phyloP scores from a whole-genome alignment of 2,797 vertebrate genomes.

The Luscinia luscinia region DNA sequence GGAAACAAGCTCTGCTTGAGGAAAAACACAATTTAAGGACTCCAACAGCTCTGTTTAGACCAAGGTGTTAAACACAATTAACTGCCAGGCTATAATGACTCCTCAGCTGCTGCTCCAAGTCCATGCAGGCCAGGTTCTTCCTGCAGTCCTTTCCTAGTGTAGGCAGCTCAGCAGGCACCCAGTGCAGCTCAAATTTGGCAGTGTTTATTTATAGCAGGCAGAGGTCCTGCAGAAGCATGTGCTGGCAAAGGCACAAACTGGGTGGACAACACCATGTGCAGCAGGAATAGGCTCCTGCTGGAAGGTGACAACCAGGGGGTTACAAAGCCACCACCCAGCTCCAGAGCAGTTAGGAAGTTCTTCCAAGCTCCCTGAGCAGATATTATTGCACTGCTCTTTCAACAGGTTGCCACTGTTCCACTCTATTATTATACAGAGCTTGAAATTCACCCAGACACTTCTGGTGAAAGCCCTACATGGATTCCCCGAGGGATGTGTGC shows the following conservation, averaged over 20 bases:
- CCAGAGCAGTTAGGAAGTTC: background rate
- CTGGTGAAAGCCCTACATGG: background rate
- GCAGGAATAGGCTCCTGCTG: conserved; percentile 55
- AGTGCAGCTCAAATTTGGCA: conserved; percentile 71
- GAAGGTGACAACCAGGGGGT: conserved; percentile 21
- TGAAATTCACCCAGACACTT: background rate
- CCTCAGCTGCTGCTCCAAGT: background rate
- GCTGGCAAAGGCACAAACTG: conserved; percentile 77
- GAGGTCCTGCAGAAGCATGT: conserved; percentile 87
- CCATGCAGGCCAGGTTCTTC: background rate
- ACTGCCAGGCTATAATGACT: background rate
- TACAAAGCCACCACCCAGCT: background rate
- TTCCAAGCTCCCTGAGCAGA: background rate
- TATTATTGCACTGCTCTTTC: background rate
- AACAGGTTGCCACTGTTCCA: background rate
- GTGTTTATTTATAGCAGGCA: conserved; percentile 92
- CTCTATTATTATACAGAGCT: background rate
- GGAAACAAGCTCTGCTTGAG: background rate
- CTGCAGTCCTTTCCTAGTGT: conserved; percentile 46
- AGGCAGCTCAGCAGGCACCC: conserved; percentile 50
- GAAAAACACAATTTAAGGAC: background rate
- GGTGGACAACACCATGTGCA: conserved; percentile 39
- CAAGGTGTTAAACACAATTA: background rate
- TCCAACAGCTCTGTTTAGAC: background rate
- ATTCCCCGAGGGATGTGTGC: background rate